Evolutionary conservation across 2,888 invertebrate species (phyloP).

Genomic region (Volucella bombylans): DNA sequence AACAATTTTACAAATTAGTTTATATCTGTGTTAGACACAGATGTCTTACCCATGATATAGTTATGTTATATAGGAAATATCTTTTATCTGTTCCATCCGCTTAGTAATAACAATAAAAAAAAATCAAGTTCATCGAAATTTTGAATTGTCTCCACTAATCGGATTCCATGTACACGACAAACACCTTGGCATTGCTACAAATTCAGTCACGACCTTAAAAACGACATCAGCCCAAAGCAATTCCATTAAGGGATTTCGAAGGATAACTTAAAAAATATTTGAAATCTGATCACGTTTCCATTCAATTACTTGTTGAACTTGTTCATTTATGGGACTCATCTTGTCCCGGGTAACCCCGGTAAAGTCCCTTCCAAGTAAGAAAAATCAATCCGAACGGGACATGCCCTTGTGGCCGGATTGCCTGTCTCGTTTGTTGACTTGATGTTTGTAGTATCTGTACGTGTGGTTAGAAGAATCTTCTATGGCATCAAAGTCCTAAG

Average conservation of each 20-base stretch:
- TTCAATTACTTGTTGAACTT: constrained; percentile 81
- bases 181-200: not conserved
- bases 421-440: constrained; percentile 62
- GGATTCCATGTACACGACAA: not conserved
- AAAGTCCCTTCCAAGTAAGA: not conserved
- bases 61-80: no score
- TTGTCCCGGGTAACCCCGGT: constrained; percentile 15
- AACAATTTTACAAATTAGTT: no score
- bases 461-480: constrained; percentile 49
- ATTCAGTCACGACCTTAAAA: constrained; percentile 43
- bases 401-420: constrained; percentile 55
- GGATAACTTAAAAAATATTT: constrained; percentile 75
- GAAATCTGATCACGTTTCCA: constrained; percentile 80
- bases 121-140: constrained; percentile 50
- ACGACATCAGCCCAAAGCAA: constrained; percentile 51
- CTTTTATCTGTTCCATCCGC: no score
- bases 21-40: no score
- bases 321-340: constrained; percentile 73
- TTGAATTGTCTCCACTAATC: constrained; percentile 47
- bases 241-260: constrained; percentile 72
- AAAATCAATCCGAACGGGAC: constrained; percentile 62
- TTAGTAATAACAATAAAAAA: constrained; percentile 13
- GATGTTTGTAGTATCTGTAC: constrained; percentile 53
- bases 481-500: constrained; percentile 28
- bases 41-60: no score